Percentiles rank a stretch among this genome's conserved stretches.
phyloP scores from a whole-genome alignment of 2,888 invertebrate genomes.

The Apamea monoglypha region DNA sequence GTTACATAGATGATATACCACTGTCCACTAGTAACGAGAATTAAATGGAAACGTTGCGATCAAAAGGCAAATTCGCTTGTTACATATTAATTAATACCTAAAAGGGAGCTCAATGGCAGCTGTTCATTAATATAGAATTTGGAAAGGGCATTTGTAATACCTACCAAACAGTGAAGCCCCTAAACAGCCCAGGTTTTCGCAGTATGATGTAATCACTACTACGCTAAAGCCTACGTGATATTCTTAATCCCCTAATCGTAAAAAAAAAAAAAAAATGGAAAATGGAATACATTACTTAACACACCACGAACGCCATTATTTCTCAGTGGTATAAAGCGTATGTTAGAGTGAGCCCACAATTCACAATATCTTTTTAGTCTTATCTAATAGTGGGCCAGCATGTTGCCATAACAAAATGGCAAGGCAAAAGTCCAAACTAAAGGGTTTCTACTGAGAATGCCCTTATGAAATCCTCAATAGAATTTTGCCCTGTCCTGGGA shows the following conservation, averaged over 20 bases:
- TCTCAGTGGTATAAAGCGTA: neutral
- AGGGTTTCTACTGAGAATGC: neutral
- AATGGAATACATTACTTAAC: no score
- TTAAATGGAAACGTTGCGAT: neutral
- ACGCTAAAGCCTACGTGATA: conserved; percentile 11
- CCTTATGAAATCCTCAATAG: no score
- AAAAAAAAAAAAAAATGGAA: no score
- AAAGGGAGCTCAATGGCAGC: neutral
- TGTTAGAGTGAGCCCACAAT: neutral
- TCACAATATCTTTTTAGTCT: neutral
- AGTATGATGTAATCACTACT: conserved; percentile 49
- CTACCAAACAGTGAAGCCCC: conserved; percentile 30
- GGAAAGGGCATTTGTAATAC: neutral
- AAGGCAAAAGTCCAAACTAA: no score
- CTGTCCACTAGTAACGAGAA: conserved; percentile 9
- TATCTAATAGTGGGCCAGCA: neutral
- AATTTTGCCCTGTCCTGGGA: neutral
- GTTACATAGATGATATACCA: neutral
- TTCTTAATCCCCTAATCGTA: conserved; percentile 14
- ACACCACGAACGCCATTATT: neutral
- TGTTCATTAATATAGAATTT: conserved; percentile 15
- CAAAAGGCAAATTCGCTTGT: neutral
- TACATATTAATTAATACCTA: conserved; percentile 2
- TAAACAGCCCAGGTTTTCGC: conserved; percentile 29
- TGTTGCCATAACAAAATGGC: neutral